phyloP scores from a whole-genome alignment of 1,140 invertebrate genomes.

The Cherax quadricarinatus region DNA sequence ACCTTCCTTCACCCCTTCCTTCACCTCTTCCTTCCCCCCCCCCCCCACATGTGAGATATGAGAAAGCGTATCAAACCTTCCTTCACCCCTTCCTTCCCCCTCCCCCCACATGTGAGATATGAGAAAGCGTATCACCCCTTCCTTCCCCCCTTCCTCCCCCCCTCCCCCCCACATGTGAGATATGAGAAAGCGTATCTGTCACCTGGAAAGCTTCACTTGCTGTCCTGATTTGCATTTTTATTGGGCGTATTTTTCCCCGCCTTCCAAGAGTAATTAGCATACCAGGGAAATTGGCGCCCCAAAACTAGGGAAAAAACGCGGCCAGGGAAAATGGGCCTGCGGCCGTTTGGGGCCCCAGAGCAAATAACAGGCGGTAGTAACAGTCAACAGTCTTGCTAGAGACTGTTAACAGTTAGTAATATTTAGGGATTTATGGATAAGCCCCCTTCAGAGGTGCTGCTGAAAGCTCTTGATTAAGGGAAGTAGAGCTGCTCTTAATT shows the following conservation, averaged over 20 bases:
- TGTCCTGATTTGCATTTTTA: constrained; percentile 68
- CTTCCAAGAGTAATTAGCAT: constrained; percentile 51
- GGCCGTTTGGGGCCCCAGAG: not conserved
- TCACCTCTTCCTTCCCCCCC: too few relatives aligned
- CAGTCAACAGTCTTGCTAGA: not conserved
- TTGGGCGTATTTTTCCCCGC: constrained; percentile 60
- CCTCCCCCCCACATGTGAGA: not conserved
- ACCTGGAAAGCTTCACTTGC: constrained; percentile 43
- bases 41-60: too few relatives aligned
- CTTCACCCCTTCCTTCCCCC: too few relatives aligned
- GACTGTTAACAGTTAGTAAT: not conserved
- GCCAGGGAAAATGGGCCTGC: not conserved
- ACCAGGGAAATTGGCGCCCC: constrained; percentile 46
- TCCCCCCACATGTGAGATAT: too few relatives aligned
- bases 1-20: too few relatives aligned
- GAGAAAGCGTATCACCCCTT: too few relatives aligned
- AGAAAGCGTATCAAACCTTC: too few relatives aligned
- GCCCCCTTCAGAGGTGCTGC: too few relatives aligned
- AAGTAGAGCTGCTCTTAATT: too few relatives aligned
- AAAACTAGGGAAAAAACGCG: not conserved
- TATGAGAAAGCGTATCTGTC: constrained; percentile 16
- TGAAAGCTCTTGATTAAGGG: too few relatives aligned
- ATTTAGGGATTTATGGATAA: not conserved
- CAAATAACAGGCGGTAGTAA: not conserved
- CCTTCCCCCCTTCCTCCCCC: not conserved